Conservation (phyloP, 2,888 invertebrate genomes). For the Drosophila demipolita region DNA sequence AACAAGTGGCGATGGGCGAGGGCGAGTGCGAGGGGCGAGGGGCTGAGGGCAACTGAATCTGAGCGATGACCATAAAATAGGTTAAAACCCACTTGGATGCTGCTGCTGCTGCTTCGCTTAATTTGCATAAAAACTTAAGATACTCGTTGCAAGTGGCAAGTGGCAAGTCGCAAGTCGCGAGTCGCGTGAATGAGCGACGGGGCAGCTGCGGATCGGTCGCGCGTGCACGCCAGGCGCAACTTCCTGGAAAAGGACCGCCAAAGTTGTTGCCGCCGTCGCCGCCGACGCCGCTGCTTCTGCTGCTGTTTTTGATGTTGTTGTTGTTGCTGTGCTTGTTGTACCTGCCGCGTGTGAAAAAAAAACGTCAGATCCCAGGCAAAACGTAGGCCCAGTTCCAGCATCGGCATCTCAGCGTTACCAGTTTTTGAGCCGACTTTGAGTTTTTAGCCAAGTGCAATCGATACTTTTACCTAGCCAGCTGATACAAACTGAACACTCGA, state of each 20-base stretch:
- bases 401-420: constrained; percentile 43
- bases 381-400: neutral
- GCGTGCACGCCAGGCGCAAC: constrained; percentile 78
- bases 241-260: constrained; percentile 81
- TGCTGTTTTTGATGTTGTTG: constrained; percentile 9
- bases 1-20: constrained; percentile 54
- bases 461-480: constrained; percentile 60
- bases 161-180: constrained; percentile 6
- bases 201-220: constrained; percentile 58
- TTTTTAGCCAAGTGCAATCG: constrained; percentile 71
- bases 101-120: constrained; percentile 44
- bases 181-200: constrained; percentile 72
- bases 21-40: neutral
- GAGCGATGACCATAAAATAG: constrained; percentile 74
- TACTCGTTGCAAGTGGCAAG: constrained; percentile 47
- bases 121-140: constrained; percentile 76
- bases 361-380: constrained; percentile 27
- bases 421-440: constrained; percentile 67
- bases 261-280: constrained; percentile 63
- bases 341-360: constrained; percentile 74
- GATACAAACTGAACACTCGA: constrained; percentile 19
- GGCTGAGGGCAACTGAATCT: constrained; percentile 39
- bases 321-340: constrained; percentile 44
- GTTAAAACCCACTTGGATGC: constrained; percentile 74
- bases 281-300: constrained; percentile 13